Conservation (phyloP, 2,888 invertebrate species). For the Volucella zonaria region DNA sequence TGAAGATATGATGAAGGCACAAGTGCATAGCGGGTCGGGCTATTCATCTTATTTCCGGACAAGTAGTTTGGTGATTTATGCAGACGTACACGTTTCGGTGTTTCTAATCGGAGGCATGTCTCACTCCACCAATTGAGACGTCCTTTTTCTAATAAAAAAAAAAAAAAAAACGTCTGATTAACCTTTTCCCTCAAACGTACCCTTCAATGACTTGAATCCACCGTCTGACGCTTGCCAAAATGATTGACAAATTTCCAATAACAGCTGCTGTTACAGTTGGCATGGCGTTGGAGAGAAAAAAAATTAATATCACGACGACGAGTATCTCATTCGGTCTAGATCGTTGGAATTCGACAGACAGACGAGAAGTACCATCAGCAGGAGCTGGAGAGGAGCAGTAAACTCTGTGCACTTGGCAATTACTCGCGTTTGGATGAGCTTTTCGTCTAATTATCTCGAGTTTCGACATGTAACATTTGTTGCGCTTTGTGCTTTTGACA, state of each 20-base stretch:
- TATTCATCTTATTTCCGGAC: slow-evolving; percentile 29
- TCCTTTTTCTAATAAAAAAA: slow-evolving; percentile 30
- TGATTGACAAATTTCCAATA: slow-evolving; percentile 72
- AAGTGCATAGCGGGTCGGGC: slow-evolving; percentile 43
- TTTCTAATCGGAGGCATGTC: slow-evolving; percentile 41
- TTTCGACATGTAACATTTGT: slow-evolving; percentile 61
- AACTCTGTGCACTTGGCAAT: slow-evolving; percentile 46
- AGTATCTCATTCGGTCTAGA: slow-evolving; percentile 22
- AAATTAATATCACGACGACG: slow-evolving; percentile 39
- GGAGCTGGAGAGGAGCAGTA: slow-evolving; percentile 25
- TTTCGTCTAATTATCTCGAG: slow-evolving; percentile 65
- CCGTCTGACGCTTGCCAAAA: slow-evolving; percentile 42
- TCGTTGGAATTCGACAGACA: slow-evolving; percentile 51
- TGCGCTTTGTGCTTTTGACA: slow-evolving; percentile 61
- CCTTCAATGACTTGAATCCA: slow-evolving; percentile 9
- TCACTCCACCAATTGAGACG: slow-evolving; percentile 12
- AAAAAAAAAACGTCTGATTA: slow-evolving; percentile 31
- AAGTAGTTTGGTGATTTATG: slow-evolving; percentile 64
- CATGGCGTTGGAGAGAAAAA: slow-evolving; percentile 6
- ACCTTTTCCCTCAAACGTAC: slow-evolving; percentile 29
- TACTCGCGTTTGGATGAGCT: slow-evolving; percentile 52
- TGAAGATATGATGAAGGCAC: slow-evolving; percentile 57
- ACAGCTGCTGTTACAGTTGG: slow-evolving; percentile 31
- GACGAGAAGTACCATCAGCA: slow-evolving; percentile 11
- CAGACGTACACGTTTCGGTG: slow-evolving; percentile 23